Conservation (phyloP, 1,140 invertebrate species). For the Hormaphis cornu region DNA sequence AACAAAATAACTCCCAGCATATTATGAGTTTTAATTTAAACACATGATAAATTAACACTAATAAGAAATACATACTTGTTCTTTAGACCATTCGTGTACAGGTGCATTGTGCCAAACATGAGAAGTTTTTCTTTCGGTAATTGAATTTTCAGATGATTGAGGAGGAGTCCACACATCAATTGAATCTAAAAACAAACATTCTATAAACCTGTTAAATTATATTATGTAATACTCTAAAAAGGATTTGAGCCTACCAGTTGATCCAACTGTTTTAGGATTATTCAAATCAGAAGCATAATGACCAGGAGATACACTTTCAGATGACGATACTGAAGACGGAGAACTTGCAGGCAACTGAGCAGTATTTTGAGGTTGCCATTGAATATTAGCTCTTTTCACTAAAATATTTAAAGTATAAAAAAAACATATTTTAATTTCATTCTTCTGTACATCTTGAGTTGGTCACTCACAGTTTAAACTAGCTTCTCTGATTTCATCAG, state of each 20-base stretch:
- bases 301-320: constrained; percentile 44
- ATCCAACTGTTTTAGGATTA: constrained; percentile 20
- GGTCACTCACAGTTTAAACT: neutral
- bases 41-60: neutral
- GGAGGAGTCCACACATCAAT: constrained; percentile 48
- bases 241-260: constrained; percentile 36
- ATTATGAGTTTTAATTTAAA: neutral
- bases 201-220: constrained; percentile 2
- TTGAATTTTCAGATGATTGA: constrained; percentile 41
- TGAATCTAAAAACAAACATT: constrained; percentile 41
- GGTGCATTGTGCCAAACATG: constrained; percentile 60
- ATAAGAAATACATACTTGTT: constrained; percentile 54
- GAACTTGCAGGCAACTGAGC: constrained; percentile 36
- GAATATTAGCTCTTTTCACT: constrained; percentile 50
- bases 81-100: constrained; percentile 74
- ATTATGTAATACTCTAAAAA: neutral
- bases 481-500: constrained; percentile 21
- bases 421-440: neutral
- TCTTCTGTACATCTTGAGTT: neutral
- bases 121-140: constrained; percentile 49
- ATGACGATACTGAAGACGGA: constrained; percentile 37
- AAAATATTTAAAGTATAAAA: constrained; percentile 45
- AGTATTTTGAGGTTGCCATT: constrained; percentile 30
- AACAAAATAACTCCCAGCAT: too few species aligned
- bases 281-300: constrained; percentile 44